phyloP scores from a whole-genome alignment of 2,888 invertebrate genomes.

The Ganaspis brasiliensis region DNA sequence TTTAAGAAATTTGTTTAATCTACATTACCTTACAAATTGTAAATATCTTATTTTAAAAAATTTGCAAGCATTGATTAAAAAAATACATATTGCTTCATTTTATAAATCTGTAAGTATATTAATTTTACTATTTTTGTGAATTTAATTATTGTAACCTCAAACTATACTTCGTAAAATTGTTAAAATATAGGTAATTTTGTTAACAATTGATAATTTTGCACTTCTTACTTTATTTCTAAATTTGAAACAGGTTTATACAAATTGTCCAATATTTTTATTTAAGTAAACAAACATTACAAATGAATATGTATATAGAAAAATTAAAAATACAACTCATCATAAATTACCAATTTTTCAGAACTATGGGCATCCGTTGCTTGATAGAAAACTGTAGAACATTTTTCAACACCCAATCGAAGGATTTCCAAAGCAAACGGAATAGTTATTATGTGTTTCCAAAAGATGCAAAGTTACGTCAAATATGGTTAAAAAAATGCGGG shows the following conservation, averaged over 20 bases:
- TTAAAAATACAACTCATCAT: too few relatives aligned
- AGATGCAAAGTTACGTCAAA: background rate
- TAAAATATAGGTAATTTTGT: too few relatives aligned
- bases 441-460: constrained; percentile 22
- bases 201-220: too few relatives aligned
- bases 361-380: constrained; percentile 5
- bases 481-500: constrained; percentile 29
- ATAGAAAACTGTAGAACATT: constrained; percentile 14
- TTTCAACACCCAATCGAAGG: background rate
- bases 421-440: background rate
- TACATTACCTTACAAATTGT: background rate
- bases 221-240: background rate
- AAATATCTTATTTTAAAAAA: background rate
- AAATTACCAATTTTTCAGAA: constrained; percentile 10
- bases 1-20: background rate
- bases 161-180: background rate
- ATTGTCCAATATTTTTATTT: background rate
- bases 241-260: background rate
- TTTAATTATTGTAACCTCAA: constrained; percentile 9
- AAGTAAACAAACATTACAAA: background rate
- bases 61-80: background rate
- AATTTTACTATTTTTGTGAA: background rate
- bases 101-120: background rate
- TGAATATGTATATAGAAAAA: background rate
- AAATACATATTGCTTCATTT: background rate